These are phyloP conservation scores for Meiosimyza decipiens DNA, from an alignment of 2,888 invertebrate genomes.

Conservation along the genomic window DNA sequence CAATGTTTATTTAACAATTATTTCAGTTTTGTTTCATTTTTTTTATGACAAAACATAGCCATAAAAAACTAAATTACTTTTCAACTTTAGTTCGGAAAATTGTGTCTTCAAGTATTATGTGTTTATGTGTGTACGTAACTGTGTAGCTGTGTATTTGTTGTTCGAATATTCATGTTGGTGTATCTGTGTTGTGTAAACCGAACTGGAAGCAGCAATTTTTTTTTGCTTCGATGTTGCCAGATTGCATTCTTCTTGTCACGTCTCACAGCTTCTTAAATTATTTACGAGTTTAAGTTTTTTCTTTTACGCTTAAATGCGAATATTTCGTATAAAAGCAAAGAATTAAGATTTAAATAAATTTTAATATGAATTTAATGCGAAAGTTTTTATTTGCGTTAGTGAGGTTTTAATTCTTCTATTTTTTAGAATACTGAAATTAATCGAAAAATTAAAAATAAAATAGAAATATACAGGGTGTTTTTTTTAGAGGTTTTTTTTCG, in stretches of 20 bases:
- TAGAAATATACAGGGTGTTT: no score
- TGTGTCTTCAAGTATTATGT: slow-evolving; percentile 3
- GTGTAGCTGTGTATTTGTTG: no score
- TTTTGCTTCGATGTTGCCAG: slow-evolving; percentile 18
- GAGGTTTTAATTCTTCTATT: no score
- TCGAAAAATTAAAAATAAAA: no score
- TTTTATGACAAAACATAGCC: slow-evolving; percentile 15
- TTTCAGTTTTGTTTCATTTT: no score
- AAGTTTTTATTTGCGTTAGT: no score
- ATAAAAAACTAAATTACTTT: slow-evolving; percentile 29
- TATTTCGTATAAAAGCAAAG: no score
- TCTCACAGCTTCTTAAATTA: slow-evolving; percentile 33
- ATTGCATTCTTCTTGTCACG: slow-evolving; percentile 38
- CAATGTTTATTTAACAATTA: no score
- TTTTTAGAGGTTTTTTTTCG: no score
- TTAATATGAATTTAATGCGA: no score
- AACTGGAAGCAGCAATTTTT: background rate
- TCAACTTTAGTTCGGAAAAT: slow-evolving; percentile 19
- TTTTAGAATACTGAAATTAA: no score
- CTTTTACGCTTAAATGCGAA: background rate
- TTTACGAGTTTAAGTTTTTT: slow-evolving; percentile 20
- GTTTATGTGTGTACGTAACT: background rate
- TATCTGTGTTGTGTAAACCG: background rate
- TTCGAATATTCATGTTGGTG: slow-evolving; percentile 9
- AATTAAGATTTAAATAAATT: no score